Evolutionary conservation across 2,113 vertebrate genomes (phyloP).

Genomic region (Anoura caudifer): DNA sequence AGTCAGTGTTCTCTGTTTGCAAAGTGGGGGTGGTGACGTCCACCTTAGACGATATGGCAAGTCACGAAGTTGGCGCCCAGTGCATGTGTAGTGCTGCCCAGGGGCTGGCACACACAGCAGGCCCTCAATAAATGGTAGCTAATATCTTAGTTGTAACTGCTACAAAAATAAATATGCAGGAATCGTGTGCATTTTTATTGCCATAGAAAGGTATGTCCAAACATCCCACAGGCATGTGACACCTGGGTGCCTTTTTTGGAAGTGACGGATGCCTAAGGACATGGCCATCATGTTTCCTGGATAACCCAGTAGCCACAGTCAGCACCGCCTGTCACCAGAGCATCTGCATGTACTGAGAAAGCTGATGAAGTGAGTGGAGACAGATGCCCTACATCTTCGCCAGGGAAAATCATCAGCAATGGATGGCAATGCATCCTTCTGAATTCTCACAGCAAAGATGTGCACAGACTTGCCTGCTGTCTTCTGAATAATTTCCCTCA

Average conservation of each 20-base stretch:
- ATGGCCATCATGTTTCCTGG: neutral
- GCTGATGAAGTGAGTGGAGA: neutral
- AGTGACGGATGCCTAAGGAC: neutral
- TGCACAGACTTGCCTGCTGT: fast-evolving
- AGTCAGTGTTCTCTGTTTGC: neutral
- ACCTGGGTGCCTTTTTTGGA: neutral
- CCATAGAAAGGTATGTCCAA: neutral
- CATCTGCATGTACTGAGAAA: neutral
- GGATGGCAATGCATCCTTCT: neutral
- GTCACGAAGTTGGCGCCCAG: neutral
- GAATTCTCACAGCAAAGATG: neutral
- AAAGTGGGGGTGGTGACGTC: neutral
- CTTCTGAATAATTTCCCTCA: neutral
- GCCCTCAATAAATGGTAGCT: neutral
- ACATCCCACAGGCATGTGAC: neutral
- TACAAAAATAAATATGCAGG: neutral
- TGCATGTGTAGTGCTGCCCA: neutral
- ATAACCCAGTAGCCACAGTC: neutral
- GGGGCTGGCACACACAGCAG: neutral
- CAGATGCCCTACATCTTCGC: neutral
- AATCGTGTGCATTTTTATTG: neutral
- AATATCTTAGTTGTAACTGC: neutral
- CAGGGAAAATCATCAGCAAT: neutral
- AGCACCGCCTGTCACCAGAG: neutral
- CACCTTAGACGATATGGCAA: neutral